A percentile compares a stretch with the other conserved stretches of the same genome.
Evolutionary conservation across 2,888 invertebrate genomes (phyloP).

Genomic region (Ectemnius continuus): DNA sequence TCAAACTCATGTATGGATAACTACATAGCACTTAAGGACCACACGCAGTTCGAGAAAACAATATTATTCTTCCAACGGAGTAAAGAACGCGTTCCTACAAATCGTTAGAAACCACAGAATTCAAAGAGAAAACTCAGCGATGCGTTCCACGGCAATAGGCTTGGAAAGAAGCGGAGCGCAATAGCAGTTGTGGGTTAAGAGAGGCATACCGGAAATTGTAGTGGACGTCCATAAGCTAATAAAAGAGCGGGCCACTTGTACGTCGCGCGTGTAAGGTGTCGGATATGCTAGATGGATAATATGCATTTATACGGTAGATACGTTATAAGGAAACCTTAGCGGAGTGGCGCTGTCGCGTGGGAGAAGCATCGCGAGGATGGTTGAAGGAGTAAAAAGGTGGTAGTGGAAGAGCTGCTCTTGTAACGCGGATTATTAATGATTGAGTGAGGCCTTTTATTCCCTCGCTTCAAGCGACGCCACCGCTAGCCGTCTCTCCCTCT

Average conservation of each 20-base stretch:
- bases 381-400: conserved; percentile 23
- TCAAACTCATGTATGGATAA: too few relatives aligned
- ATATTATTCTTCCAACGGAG: too few relatives aligned
- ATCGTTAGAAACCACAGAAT: too few relatives aligned
- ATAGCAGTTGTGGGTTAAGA: conserved; percentile 5
- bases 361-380: background rate
- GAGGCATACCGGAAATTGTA: conserved; percentile 67
- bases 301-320: conserved; percentile 75
- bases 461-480: conserved; percentile 18
- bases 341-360: background rate
- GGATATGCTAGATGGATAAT: conserved; percentile 74
- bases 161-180: too few relatives aligned
- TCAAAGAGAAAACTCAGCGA: too few relatives aligned
- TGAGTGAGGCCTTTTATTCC: conserved; percentile 58
- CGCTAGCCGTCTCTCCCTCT: conserved; percentile 14
- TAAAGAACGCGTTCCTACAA: too few relatives aligned
- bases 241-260: conserved; percentile 65
- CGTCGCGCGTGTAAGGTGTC: conserved; percentile 71
- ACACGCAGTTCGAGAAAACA: too few relatives aligned
- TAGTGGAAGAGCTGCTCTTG: conserved; percentile 42
- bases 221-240: conserved; percentile 72
- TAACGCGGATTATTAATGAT: conserved; percentile 72
- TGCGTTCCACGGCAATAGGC: too few relatives aligned
- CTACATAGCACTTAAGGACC: too few relatives aligned
- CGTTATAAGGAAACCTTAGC: conserved; percentile 73